A percentile compares a stretch with the other conserved stretches of the same genome.
These are phyloP conservation scores for Tor tambroides DNA, from an alignment of 2,113 vertebrate species.

Conservation along the genomic window DNA sequence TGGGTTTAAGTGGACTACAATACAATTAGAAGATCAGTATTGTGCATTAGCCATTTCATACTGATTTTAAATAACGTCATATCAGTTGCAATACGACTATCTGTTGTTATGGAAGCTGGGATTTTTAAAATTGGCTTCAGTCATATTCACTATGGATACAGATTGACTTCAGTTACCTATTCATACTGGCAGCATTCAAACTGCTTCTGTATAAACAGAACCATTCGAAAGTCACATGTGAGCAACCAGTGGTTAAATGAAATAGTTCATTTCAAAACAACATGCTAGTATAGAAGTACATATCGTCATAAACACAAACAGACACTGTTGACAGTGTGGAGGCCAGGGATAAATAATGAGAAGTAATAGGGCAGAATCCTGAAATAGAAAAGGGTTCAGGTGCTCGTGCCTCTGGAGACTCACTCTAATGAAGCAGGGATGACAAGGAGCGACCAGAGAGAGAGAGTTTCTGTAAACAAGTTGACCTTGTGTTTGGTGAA, in stretches of 20 bases:
- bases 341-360: neutral
- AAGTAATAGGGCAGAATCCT: neutral
- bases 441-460: neutral
- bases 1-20: neutral
- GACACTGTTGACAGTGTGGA: neutral
- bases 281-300: neutral
- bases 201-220: neutral
- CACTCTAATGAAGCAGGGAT: conserved; percentile 28
- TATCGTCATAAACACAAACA: neutral
- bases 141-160: conserved; percentile 5
- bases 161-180: conserved; percentile 18
- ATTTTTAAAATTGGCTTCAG: neutral
- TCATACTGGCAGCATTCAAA: neutral
- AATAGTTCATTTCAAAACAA: neutral
- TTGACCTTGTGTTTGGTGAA: conserved; percentile 52
- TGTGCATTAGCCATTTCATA: neutral
- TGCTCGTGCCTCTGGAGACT: conserved; percentile 5
- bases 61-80: neutral
- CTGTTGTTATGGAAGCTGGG: neutral
- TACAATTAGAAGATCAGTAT: neutral
- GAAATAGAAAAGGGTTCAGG: conserved; percentile 23
- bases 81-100: neutral
- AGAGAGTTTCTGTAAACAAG: conserved; percentile 37
- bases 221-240: neutral
- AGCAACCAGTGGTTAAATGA: neutral